Base-by-base conservation (phyloP, 2,113 vertebrate genomes). In the Oostethus manadensis region DNA sequence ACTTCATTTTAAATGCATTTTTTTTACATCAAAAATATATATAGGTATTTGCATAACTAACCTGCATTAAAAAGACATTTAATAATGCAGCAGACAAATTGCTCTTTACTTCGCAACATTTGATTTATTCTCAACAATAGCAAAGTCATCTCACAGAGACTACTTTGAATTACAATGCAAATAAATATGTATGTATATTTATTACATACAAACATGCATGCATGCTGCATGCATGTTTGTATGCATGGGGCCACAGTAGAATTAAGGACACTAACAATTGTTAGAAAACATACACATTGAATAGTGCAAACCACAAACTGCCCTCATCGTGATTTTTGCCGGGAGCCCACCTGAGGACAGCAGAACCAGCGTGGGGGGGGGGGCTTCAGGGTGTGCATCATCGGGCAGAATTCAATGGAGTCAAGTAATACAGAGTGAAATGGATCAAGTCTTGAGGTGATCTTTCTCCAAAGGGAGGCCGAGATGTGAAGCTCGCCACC, bases 141-240 rank as follows among this genome's bases (percentile, higher is more conserved):
- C 74, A 87, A 89, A 87, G 85, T 44, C 72, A 78, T 90, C 89
- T 91, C 90, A 90, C 89, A 88, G 89, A 91, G 90, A 87, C 76
- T 51, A 86, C 88, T 88, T 86, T 84, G 81, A 79, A 82, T 88
- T 80, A 89, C 85, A 86, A 87, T 71, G 68, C 85, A 89, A 88
- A 91, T 89, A 91, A 91, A 91, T 91, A 90, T 71, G 70, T 73
- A 56, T 88, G 90, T 90, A 91, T 91, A 90, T 73, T 70, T 75
- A n/a, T n/a, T n/a, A n/a, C n/a, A n/a, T n/a, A n/a, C n/a, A n/a
- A n/a, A n/a, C n/a, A n/a, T n/a, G n/a, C n/a, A n/a, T n/a, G n/a
- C n/a, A n/a, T n/a, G n/a, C n/a, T n/a, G n/a, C n/a, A n/a, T n/a
- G n/a, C n/a, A n/a, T n/a, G n/a, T n/a, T n/a, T n/a, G n/a, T n/a